A percentile compares a stretch with the other conserved stretches of the same genome.
Evolutionary conservation across 2,113 vertebrate genomes (phyloP).

Genomic region (Hippocampus guttulatus): DNA sequence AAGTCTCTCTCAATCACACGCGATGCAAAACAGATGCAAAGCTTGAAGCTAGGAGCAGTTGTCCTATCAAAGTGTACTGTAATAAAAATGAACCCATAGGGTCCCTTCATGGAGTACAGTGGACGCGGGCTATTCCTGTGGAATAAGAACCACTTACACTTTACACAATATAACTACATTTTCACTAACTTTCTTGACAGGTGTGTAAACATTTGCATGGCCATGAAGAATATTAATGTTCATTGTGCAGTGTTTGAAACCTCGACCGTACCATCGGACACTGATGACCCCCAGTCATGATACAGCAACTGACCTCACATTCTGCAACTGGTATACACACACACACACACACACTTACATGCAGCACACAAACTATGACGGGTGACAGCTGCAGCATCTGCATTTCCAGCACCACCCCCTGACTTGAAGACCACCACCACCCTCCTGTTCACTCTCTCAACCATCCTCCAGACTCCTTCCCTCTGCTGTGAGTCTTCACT

Average conservation of each 20-base stretch:
- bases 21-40: conserved; percentile 54
- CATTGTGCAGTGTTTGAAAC: not conserved
- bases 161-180: not conserved
- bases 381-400: conserved; percentile 60
- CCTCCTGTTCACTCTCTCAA: conserved; percentile 2
- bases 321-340: not conserved
- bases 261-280: not conserved
- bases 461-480: conserved; percentile 2
- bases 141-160: not conserved
- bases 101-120: conserved; percentile 2
- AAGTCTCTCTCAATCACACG: conserved; percentile 50
- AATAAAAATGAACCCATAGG: conserved; percentile 1
- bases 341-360: not conserved
- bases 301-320: not conserved
- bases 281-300: not conserved
- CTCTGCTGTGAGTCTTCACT: conserved; percentile 69
- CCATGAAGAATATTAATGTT: no score
- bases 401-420: not conserved
- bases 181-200: not conserved
- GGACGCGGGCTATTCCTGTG: no score
- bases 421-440: not conserved
- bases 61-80: conserved; percentile 29
- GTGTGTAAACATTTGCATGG: no score
- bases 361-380: conserved; percentile 28
- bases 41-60: conserved; percentile 5